Evolutionary conservation across 2,797 vertebrate species (phyloP).

Genomic region (Xyrichtys novacula): DNA sequence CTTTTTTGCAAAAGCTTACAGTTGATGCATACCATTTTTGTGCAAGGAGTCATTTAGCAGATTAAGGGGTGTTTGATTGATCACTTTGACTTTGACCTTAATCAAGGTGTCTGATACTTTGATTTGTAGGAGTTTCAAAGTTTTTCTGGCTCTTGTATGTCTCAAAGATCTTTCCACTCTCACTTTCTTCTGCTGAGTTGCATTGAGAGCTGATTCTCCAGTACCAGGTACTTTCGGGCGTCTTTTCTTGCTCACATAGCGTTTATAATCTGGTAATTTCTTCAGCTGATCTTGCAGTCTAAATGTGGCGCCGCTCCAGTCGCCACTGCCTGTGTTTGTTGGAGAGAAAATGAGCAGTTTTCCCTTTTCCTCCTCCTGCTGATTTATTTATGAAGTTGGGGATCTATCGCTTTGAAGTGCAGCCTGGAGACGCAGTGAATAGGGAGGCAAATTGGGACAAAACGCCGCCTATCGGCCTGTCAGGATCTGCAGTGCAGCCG

Average conservation of each 20-base stretch:
- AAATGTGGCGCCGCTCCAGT: background rate
- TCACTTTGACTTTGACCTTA: too few species aligned
- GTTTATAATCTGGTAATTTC: background rate
- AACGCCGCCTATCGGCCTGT: constrained; percentile 70
- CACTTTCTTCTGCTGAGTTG: too few species aligned
- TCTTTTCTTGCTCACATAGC: rapidly evolving
- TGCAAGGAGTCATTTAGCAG: too few species aligned
- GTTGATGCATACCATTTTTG: too few species aligned
- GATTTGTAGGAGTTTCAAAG: too few species aligned
- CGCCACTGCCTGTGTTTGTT: constrained; percentile 24
- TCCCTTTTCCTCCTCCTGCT: constrained; percentile 30
- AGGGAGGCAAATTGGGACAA: constrained; percentile 66
- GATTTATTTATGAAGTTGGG: constrained; percentile 77
- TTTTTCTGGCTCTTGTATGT: too few species aligned
- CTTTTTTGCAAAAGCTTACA: too few species aligned
- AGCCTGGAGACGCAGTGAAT: constrained; percentile 51
- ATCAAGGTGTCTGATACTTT: too few species aligned
- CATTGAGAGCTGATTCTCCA: too few species aligned
- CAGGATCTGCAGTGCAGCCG: constrained; percentile 26
- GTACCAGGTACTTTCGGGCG: too few species aligned
- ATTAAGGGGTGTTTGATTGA: too few species aligned
- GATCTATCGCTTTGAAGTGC: constrained; percentile 75
- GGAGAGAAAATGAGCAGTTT: constrained; percentile 32
- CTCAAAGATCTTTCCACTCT: too few species aligned
- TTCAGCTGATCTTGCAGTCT: background rate